Conservation (phyloP, 2,113 vertebrate genomes). For the Stegostoma tigrinum region DNA sequence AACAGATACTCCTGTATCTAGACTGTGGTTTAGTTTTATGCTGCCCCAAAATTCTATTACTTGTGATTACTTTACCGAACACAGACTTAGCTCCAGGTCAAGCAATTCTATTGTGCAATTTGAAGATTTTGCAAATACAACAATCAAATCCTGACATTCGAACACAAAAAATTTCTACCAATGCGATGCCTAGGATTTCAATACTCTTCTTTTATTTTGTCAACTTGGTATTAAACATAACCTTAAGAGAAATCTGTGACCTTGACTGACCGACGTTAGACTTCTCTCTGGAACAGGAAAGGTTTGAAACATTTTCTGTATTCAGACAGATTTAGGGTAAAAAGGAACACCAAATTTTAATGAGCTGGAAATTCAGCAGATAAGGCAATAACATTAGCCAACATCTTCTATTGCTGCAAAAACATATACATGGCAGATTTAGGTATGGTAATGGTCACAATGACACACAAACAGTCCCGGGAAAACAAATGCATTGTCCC, state of each 20-base stretch:
- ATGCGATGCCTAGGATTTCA: neutral
- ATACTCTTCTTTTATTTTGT: neutral
- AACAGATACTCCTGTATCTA: neutral
- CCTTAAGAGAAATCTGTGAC: neutral
- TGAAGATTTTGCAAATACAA: neutral
- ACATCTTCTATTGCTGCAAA: neutral
- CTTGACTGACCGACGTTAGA: neutral
- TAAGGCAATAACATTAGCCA: neutral
- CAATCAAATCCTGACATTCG: neutral
- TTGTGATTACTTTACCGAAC: neutral
- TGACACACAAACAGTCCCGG: neutral
- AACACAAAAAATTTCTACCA: neutral
- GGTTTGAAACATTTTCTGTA: neutral
- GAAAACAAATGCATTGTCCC: neutral
- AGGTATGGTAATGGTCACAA: neutral
- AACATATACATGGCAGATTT: neutral
- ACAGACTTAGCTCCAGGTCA: neutral
- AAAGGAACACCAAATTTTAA: neutral
- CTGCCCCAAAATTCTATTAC: neutral
- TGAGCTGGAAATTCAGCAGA: neutral
- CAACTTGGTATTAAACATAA: neutral
- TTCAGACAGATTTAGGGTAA: neutral
- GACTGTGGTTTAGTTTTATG: neutral
- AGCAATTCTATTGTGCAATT: neutral
- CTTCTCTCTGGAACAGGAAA: neutral